phyloP scores from a whole-genome alignment of 2,797 vertebrate species.

The Rhyacichthys aspro region DNA sequence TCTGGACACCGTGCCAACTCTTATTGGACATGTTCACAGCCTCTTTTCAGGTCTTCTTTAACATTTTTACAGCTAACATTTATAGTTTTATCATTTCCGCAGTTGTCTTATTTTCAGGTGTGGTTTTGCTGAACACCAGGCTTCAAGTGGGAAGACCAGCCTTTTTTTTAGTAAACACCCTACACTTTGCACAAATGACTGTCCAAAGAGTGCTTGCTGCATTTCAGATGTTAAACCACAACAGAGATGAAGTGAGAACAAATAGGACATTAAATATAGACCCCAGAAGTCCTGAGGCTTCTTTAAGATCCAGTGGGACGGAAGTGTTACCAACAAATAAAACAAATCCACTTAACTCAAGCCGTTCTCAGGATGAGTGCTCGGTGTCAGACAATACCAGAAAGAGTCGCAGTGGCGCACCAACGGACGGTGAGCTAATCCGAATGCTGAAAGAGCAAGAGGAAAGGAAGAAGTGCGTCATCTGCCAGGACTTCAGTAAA shows the following conservation, averaged over 20 bases:
- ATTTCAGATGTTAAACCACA: conserved; percentile 33
- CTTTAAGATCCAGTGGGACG: background rate
- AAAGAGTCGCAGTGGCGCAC: background rate
- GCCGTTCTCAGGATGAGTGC: background rate
- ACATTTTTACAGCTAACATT: conserved; percentile 70
- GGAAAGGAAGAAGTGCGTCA: conserved; percentile 91
- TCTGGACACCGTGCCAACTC: conserved; percentile 88
- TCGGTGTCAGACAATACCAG: background rate
- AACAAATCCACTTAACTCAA: no score
- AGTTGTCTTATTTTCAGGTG: conserved; percentile 50
- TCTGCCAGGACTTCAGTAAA: conserved; percentile 91
- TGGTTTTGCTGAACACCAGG: conserved; percentile 73
- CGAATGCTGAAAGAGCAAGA: conserved; percentile 88
- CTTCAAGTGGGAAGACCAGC: conserved; percentile 47
- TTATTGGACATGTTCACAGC: conserved; percentile 80
- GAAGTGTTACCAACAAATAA: background rate
- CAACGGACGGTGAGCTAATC: conserved; percentile 51
- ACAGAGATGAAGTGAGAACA: conserved; percentile 12
- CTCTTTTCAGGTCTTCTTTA: no score
- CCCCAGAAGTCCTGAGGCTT: background rate
- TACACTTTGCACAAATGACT: conserved; percentile 71
- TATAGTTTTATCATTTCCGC: conserved; percentile 73
- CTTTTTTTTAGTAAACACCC: conserved; percentile 50
- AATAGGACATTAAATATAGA: conserved; percentile 12
- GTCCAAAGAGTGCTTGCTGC: conserved; percentile 58